Conservation (phyloP, 2,797 vertebrate species). For the Pempheris klunzingeri region DNA sequence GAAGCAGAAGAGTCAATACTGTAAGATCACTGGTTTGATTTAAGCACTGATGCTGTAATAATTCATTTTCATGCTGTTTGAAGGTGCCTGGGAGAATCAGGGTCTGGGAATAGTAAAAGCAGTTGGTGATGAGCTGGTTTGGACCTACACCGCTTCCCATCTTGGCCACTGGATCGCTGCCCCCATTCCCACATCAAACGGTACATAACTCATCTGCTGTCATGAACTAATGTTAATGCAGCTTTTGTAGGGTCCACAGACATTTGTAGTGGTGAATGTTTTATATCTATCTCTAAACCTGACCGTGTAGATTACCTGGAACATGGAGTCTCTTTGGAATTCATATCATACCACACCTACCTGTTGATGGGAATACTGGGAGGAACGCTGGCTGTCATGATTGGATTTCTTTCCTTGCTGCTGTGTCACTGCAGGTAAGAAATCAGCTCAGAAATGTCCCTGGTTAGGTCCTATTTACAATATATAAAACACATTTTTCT, state of each 20-base stretch:
- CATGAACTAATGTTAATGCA: not conserved
- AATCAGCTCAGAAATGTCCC: not conserved
- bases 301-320: conserved; percentile 79
- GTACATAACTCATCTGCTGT: conserved; percentile 67
- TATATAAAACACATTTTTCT: not conserved
- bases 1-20: not conserved
- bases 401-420: conserved; percentile 91
- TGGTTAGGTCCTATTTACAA: not conserved
- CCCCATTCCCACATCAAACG: conserved; percentile 86
- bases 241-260: too few relatives aligned
- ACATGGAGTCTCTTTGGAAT: conserved; percentile 83
- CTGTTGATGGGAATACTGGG: conserved; percentile 92
- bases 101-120: conserved; percentile 89
- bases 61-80: not conserved
- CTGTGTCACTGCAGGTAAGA: conserved; percentile 87
- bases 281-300: not conserved
- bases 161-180: conserved; percentile 96
- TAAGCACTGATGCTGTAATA: not conserved
- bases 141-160: conserved; percentile 92
- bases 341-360: conserved; percentile 91
- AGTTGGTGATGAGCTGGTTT: conserved; percentile 85
- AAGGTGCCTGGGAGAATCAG: conserved; percentile 93
- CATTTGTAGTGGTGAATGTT: not conserved
- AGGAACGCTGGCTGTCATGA: conserved; percentile 88
- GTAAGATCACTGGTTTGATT: not conserved